phyloP scores from a whole-genome alignment of 2,888 invertebrate genomes.

The Ormyrus nitidulus region DNA sequence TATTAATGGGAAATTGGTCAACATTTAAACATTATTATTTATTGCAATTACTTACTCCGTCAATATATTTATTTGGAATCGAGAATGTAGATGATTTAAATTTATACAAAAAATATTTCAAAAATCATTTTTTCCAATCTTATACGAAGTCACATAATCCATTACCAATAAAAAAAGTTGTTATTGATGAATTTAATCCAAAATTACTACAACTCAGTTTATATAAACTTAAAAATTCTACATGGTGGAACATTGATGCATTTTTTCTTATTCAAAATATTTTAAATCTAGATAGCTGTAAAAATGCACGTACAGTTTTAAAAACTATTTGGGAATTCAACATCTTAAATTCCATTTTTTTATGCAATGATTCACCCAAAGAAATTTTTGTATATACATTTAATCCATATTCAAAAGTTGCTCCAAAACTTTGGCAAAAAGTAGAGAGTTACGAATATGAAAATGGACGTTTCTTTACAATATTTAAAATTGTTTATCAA shows the following conservation, averaged over 20 bases:
- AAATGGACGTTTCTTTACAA: neutral
- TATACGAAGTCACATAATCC: too few relatives aligned
- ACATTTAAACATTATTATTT: too few relatives aligned
- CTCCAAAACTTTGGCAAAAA: neutral
- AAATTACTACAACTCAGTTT: neutral
- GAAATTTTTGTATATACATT: neutral
- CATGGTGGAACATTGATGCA: neutral
- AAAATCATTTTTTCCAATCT: too few relatives aligned
- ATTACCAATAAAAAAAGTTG: too few relatives aligned
- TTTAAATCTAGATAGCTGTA: neutral
- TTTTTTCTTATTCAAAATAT: neutral
- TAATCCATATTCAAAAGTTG: neutral
- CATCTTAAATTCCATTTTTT: neutral
- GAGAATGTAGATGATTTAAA: too few relatives aligned
- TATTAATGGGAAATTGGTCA: too few relatives aligned
- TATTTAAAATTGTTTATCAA: neutral
- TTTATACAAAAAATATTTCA: too few relatives aligned
- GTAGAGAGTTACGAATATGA: neutral
- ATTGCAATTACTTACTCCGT: too few relatives aligned
- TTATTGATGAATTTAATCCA: neutral
- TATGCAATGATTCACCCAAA: neutral
- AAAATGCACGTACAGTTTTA: neutral
- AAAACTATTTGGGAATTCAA: neutral
- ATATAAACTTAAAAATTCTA: neutral
- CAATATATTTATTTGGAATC: too few relatives aligned